Evolutionary conservation across 2,797 vertebrate species (phyloP).

Genomic region (Argya squamiceps): DNA sequence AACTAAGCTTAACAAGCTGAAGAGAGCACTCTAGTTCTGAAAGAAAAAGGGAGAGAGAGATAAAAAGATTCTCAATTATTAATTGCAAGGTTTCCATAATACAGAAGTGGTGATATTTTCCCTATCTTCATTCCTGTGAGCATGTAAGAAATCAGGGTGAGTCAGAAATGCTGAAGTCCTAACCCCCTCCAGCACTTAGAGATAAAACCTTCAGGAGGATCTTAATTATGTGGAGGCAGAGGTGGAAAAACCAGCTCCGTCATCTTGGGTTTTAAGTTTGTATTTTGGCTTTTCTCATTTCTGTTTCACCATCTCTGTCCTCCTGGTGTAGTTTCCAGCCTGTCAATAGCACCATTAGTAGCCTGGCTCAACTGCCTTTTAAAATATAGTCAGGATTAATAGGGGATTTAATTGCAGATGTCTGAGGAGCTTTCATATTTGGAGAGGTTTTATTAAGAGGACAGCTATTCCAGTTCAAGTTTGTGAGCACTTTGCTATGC

Average conservation of each 20-base stretch:
- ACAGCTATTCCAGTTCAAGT: slow-evolving; percentile 25
- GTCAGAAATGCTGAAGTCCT: slow-evolving; percentile 57
- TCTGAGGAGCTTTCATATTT: slow-evolving; percentile 36
- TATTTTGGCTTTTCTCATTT: slow-evolving; percentile 13
- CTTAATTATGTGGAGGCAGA: slow-evolving; percentile 37
- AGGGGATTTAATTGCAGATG: slow-evolving; percentile 33
- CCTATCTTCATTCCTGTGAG: slow-evolving; percentile 63
- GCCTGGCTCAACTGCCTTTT: slow-evolving; percentile 13
- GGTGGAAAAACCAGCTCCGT: not conserved
- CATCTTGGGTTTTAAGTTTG: not conserved
- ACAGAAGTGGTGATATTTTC: slow-evolving; percentile 74
- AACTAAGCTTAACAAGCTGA: slow-evolving; percentile 88
- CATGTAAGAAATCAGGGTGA: slow-evolving; percentile 52
- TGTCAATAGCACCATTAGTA: not conserved
- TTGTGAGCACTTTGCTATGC: not conserved
- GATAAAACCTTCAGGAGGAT: not conserved
- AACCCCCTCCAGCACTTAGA: slow-evolving; percentile 56
- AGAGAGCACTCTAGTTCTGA: slow-evolving; percentile 83
- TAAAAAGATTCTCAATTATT: slow-evolving; percentile 94
- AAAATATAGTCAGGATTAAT: slow-evolving; percentile 41
- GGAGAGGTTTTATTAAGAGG: slow-evolving; percentile 35
- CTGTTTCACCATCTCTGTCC: not conserved
- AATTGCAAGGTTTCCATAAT: slow-evolving; percentile 84
- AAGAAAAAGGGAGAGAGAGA: slow-evolving; percentile 80
- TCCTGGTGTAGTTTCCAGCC: not conserved